Evolutionary conservation across 2,888 invertebrate species (phyloP).

Genomic region (Baccha elongata): DNA sequence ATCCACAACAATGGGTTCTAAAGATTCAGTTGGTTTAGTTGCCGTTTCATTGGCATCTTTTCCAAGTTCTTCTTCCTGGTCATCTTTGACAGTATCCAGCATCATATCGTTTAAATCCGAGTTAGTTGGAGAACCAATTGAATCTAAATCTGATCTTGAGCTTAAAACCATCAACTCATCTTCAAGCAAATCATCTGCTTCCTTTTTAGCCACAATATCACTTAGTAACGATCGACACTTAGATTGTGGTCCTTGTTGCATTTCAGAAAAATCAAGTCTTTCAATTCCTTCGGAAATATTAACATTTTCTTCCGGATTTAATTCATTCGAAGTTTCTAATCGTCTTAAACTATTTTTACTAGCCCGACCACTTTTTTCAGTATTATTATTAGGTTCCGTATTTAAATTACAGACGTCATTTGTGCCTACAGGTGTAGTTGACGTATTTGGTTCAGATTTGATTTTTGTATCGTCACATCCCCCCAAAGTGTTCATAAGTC

Average conservation of each 20-base stretch:
- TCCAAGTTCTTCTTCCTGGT: constrained; percentile 86
- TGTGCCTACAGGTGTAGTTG: constrained; percentile 77
- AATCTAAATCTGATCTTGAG: constrained; percentile 82
- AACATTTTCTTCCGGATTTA: constrained; percentile 57
- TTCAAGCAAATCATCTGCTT: constrained; percentile 80
- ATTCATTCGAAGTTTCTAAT: constrained; percentile 74
- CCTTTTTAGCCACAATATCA: constrained; percentile 79
- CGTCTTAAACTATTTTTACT: constrained; percentile 76
- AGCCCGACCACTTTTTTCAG: constrained; percentile 50
- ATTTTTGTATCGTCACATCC: constrained; percentile 78
- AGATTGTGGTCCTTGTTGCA: constrained; percentile 35
- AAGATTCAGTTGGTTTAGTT: constrained; percentile 76
- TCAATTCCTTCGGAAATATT: constrained; percentile 50
- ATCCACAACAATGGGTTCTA: constrained; percentile 87
- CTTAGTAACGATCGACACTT: constrained; percentile 19
- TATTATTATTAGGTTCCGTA: constrained; percentile 77
- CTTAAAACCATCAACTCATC: constrained; percentile 81
- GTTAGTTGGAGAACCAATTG: constrained; percentile 84
- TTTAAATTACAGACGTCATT: constrained; percentile 77
- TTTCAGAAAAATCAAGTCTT: constrained; percentile 45
- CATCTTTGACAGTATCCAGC: constrained; percentile 86
- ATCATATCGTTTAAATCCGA: constrained; percentile 83
- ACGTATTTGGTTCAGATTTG: constrained; percentile 81
- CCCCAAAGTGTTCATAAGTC: constrained; percentile 75
- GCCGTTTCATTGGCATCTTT: constrained; percentile 84